These are phyloP conservation scores for Stegodyphus mimosarum DNA, from an alignment of 1,140 invertebrate genomes.

Conservation along the genomic window DNA sequence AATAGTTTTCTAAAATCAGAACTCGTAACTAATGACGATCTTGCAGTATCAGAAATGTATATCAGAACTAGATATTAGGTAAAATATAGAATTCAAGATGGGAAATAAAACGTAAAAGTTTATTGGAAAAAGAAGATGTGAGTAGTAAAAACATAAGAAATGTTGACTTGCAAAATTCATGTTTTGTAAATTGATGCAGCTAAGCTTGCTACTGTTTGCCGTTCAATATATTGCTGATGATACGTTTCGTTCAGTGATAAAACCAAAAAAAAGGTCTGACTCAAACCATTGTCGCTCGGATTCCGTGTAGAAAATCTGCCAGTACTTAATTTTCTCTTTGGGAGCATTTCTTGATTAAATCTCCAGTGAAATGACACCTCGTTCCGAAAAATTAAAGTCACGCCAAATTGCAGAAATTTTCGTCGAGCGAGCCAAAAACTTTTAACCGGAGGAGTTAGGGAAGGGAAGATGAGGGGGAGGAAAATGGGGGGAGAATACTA, in stretches of 20 bases:
- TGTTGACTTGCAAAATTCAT: too few relatives aligned
- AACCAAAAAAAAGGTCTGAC: background rate
- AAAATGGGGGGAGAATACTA: constrained; percentile 39
- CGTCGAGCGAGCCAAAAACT: constrained; percentile 60
- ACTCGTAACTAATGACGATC: too few relatives aligned
- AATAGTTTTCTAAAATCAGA: too few relatives aligned
- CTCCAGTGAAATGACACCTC: constrained; percentile 56
- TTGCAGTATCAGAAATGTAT: too few relatives aligned
- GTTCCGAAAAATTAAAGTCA: constrained; percentile 59
- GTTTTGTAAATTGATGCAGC: background rate
- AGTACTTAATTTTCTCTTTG: constrained; percentile 56
- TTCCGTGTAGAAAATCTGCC: constrained; percentile 5
- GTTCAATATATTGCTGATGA: too few relatives aligned
- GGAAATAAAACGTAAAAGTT: too few relatives aligned
- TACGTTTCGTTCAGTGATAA: background rate
- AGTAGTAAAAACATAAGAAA: too few relatives aligned
- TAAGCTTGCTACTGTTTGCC: background rate
- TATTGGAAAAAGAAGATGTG: too few relatives aligned
- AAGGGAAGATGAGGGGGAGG: constrained; percentile 6
- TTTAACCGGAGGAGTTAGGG: constrained; percentile 20
- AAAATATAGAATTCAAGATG: too few relatives aligned
- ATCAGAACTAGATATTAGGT: too few relatives aligned
- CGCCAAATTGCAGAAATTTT: constrained; percentile 60
- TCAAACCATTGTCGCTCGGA: background rate
- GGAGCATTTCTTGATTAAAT: constrained; percentile 58